Evolutionary conservation across 1,140 invertebrate genomes (phyloP).

Genomic region (Helicoverpa zea): DNA sequence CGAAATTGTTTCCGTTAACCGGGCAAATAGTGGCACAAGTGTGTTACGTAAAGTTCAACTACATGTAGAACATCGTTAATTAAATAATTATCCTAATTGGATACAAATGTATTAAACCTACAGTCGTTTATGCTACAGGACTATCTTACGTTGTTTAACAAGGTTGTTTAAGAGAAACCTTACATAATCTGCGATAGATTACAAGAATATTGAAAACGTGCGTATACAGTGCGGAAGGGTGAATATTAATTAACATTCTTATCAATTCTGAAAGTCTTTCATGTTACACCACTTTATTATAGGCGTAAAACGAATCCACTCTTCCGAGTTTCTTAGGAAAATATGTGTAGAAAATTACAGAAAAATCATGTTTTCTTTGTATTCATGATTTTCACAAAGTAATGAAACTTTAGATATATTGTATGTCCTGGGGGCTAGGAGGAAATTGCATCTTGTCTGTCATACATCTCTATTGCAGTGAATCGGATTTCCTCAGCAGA

Average conservation of each 20-base stretch:
- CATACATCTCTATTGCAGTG: background rate
- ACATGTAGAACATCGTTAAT: constrained; percentile 33
- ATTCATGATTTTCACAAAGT: background rate
- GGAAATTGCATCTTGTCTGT: constrained; percentile 27
- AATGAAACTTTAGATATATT: background rate
- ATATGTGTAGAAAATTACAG: background rate
- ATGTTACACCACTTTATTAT: background rate
- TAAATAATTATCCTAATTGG: constrained; percentile 46
- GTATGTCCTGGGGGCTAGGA: background rate
- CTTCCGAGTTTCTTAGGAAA: background rate
- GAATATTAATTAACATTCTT: background rate
- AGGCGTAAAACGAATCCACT: background rate
- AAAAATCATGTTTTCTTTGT: background rate
- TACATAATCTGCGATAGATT: background rate
- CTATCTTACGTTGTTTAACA: constrained; percentile 7
- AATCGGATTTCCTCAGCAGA: constrained; percentile 20
- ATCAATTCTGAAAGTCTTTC: background rate
- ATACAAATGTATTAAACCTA: constrained; percentile 43
- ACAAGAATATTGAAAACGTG: constrained; percentile 3
- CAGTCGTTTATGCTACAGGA: constrained; percentile 17
- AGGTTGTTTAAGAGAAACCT: constrained; percentile 37
- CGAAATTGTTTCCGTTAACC: background rate
- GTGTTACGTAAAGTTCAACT: constrained; percentile 22
- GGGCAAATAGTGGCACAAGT: background rate
- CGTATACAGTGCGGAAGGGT: background rate